Conservation (phyloP, 2,113 vertebrate genomes). For the Arothron firmamentum region DNA sequence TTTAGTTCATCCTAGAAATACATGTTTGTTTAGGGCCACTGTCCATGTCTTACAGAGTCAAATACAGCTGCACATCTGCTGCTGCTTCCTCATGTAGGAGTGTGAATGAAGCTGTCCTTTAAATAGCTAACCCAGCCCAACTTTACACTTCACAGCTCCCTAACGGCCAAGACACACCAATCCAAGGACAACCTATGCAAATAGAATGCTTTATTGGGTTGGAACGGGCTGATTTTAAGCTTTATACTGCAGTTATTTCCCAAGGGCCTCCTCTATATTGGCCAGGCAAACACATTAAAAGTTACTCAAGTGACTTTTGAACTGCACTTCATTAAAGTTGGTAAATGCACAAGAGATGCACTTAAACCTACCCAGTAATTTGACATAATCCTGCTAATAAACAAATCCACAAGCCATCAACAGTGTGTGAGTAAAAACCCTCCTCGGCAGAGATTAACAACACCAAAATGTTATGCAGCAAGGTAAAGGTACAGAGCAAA, state of each 20-base stretch:
- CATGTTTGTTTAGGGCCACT: not conserved
- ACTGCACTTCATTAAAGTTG: too few relatives aligned
- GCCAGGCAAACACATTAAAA: too few relatives aligned
- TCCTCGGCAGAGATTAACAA: too few relatives aligned
- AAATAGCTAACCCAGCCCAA: conserved; percentile 47
- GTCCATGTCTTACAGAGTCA: conserved; percentile 25
- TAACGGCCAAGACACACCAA: conserved; percentile 21
- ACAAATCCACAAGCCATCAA: too few relatives aligned
- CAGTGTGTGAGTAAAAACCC: not conserved
- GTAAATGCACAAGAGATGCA: too few relatives aligned
- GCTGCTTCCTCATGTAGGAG: conserved; percentile 13
- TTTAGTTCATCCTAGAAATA: not conserved
- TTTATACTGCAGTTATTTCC: not conserved
- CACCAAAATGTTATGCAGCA: not conserved
- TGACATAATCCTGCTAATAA: too few relatives aligned
- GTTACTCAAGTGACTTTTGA: too few relatives aligned
- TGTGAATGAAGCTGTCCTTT: conserved; percentile 55
- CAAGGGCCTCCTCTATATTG: too few relatives aligned
- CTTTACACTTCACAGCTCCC: conserved; percentile 38
- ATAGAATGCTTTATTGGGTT: conserved; percentile 21
- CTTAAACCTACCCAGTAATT: too few relatives aligned
- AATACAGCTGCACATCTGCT: conserved; percentile 31
- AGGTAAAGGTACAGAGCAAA: not conserved
- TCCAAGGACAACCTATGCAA: conserved; percentile 16
- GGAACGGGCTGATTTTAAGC: conserved; percentile 1